Conservation (phyloP, 2,797 vertebrate species). For the Rachycentron canadum region DNA sequence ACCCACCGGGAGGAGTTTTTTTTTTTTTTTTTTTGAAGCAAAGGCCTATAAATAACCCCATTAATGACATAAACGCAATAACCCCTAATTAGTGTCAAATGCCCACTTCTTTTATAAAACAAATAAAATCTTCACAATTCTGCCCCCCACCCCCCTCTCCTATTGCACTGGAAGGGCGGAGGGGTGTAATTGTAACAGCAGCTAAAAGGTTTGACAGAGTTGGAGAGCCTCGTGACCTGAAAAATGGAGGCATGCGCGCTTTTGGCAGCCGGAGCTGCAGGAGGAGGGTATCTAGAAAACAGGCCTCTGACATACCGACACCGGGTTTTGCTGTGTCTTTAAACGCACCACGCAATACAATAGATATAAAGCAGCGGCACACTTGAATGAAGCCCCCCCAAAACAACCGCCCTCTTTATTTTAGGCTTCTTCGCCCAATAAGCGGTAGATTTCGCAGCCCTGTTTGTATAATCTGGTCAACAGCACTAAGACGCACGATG, state of each 20-base stretch:
- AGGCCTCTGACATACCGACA: constrained; percentile 63
- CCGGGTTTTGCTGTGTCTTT: not conserved
- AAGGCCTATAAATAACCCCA: constrained; percentile 71
- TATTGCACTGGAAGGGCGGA: not conserved
- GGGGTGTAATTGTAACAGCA: not conserved
- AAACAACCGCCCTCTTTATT: not conserved
- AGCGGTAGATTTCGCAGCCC: constrained; percentile 22
- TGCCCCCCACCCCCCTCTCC: too few relatives aligned
- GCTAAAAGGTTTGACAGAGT: not conserved
- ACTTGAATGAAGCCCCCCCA: constrained; percentile 17
- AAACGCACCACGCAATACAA: not conserved
- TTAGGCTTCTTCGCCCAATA: constrained; percentile 35
- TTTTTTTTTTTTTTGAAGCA: constrained; percentile 19
- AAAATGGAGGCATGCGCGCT: constrained; percentile 52
- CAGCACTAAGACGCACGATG: constrained; percentile 33
- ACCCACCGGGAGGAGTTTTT: constrained; percentile 53
- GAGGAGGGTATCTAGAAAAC: constrained; percentile 54
- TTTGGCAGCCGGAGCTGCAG: constrained; percentile 22
- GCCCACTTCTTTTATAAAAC: constrained; percentile 25
- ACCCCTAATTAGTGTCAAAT: not conserved
- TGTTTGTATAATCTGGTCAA: constrained; percentile 50
- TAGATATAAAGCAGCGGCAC: not conserved
- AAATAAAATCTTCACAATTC: not conserved
- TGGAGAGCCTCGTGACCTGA: constrained; percentile 62
- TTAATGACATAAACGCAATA: constrained; percentile 14